These are phyloP conservation scores for Haemorhous mexicanus DNA, from an alignment of 2,113 vertebrate genomes.

Conservation along the genomic window DNA sequence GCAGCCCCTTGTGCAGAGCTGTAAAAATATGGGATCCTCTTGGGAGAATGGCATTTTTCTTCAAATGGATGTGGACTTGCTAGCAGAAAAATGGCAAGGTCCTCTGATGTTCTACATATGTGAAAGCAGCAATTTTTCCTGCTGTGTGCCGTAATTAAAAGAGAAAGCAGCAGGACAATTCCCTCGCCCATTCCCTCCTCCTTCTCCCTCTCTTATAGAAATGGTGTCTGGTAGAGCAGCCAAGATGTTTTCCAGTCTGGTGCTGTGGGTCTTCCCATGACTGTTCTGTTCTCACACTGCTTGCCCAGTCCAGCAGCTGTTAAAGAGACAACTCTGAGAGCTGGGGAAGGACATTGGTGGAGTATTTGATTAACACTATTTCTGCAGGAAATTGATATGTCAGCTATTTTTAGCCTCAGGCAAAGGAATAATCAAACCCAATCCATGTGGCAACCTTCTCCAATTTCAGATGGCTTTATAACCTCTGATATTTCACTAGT, in stretches of 20 bases:
- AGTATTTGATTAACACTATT: constrained; percentile 10
- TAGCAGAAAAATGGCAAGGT: not conserved
- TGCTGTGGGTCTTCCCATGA: not conserved
- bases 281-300: constrained; percentile 27
- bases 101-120: not conserved
- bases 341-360: not conserved
- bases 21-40: not conserved
- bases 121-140: not conserved
- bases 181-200: not conserved
- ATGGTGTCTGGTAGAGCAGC: not conserved
- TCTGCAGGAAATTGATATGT: not conserved
- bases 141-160: not conserved
- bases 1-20: not conserved
- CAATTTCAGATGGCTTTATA: not conserved
- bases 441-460: not conserved
- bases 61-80: not conserved
- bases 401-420: constrained; percentile 10
- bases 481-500: not conserved
- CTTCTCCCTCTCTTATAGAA: not conserved
- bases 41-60: not conserved
- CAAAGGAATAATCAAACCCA: not conserved
- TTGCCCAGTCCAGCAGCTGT: constrained; percentile 43
- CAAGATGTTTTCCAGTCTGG: constrained; percentile 41
- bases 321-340: not conserved
- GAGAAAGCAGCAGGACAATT: not conserved